Base-by-base conservation (phyloP, 2,797 vertebrate genomes). In the Leptoclinus maculatus region DNA sequence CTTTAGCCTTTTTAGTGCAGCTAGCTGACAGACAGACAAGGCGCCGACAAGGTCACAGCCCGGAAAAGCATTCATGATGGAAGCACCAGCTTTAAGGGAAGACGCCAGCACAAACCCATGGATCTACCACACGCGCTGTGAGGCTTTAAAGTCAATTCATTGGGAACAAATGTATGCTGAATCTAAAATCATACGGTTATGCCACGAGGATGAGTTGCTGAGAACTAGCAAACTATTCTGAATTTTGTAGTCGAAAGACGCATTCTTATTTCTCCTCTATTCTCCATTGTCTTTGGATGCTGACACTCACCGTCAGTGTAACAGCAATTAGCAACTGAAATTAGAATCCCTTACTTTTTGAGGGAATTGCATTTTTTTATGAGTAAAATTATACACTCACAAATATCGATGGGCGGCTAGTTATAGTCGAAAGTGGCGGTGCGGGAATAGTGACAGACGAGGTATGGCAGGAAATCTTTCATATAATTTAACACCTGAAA, bases 1-100 rank as follows among this genome's bases (percentile, higher is more conserved):
- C 94, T 96, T 96, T 94, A 94, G 94, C 95, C 94, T 96, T 96
- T 92, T 96, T 95, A 96, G 95, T 90, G 89, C 91, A 92, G 94
- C 94, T 94, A 94, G 91, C 93, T 95, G 94, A 94, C 53, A 21
- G 95, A 95, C 41, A 6, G 93, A 91, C 94, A 83, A 83, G 76
- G 82, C 83, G 86, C 93, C 94, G 95, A 96, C 96, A 97, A 97
- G 96, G 97, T 96, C 95, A 94, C 29, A 69, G 90, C 87, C 92
- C 93, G 92, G 89, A 95, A 66, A 94, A 71, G 86, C 91, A 92
- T 90, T 80, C 80, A 56, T 90, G 93, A 96, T 95, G 95, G 94
- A 91, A 95, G 91, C 92, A 92, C 16, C 74, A 49, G 83, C 85
- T 84, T 67, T 84, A 69, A 83, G 69, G 43, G 53, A 59, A 76